Evolutionary conservation across 64 coral and sea anemone species (phyloP), one percentile per base, ranked within the genome.

Genomic region (Actinia equina): DNA sequence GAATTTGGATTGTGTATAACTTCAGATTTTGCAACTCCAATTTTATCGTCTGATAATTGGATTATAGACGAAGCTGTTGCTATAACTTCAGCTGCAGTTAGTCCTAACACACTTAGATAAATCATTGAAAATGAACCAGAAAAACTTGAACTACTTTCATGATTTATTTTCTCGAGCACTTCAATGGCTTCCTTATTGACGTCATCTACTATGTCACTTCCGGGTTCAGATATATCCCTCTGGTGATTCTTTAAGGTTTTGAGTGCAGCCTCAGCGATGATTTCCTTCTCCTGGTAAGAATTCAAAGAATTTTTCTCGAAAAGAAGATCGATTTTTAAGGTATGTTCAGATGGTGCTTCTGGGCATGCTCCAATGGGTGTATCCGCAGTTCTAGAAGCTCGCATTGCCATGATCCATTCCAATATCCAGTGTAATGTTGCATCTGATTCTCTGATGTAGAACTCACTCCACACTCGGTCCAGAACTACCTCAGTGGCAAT

Each of bases 231-330:
- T 74, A 37, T 42, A 7, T 74, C 22, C 13, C 8, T 41, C 12
- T 74, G 7, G 69, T 30, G 69, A 74, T 14, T 74, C 69, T 74
- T 74, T 14, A 74, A 41, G 12, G 69, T 37, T 74, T 74, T 30
- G 12, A 74, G 26, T 15, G 69, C 69, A 0, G 69, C 69, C 69
- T 74, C 22, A 10, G 69, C 25, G 41, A 74, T 74, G 0, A 74
- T 74, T 23, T 74, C 78, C 19, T 22, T 19, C 20, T 81, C 78
- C 44, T 81, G 78, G 20, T 90, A 90, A 62, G 77, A 45, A 58
- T 90, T 90, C 22, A 90, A 74, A 77, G 89, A 76, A 27, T 84
- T 84, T 90, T 78, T 90, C 9, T 85, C 89, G 79, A 90, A 90
- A n/a, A 90, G 71, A 77, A 65, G 89, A 85, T 85, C 89, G 7